phyloP scores from a whole-genome alignment of 2,113 vertebrate species.

The Phyllostomus discolor region DNA sequence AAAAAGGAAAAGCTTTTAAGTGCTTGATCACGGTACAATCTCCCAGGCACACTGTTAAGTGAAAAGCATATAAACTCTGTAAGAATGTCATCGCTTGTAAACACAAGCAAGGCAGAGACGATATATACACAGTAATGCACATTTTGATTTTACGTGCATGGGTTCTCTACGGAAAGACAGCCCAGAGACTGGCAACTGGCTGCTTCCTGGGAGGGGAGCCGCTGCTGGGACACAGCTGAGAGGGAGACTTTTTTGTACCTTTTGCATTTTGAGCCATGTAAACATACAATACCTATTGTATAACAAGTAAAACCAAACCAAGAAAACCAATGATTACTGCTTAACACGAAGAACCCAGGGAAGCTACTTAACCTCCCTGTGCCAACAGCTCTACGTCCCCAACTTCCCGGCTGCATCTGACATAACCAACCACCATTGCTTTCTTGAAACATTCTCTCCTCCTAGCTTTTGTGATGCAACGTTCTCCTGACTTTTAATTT shows the following conservation, averaged over 20 bases:
- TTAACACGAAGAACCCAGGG: not conserved
- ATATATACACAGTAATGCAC: not conserved
- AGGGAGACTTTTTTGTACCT: not conserved
- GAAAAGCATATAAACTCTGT: not conserved
- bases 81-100: not conserved
- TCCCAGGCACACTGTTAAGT: not conserved
- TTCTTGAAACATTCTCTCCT: not conserved
- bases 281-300: not conserved
- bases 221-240: not conserved
- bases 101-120: not conserved
- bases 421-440: not conserved
- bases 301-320: not conserved
- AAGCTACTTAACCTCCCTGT: not conserved
- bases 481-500: too few species aligned
- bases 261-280: not conserved
- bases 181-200: not conserved
- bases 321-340: not conserved
- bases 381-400: not conserved
- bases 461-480: too few species aligned
- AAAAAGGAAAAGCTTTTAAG: not conserved
- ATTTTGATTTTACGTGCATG: not conserved
- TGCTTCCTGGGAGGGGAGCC: not conserved
- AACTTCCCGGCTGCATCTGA: not conserved
- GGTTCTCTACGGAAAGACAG: not conserved
- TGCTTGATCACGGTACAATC: not conserved